phyloP scores from a whole-genome alignment of 2,113 vertebrate species.

The Sprattus sprattus region DNA sequence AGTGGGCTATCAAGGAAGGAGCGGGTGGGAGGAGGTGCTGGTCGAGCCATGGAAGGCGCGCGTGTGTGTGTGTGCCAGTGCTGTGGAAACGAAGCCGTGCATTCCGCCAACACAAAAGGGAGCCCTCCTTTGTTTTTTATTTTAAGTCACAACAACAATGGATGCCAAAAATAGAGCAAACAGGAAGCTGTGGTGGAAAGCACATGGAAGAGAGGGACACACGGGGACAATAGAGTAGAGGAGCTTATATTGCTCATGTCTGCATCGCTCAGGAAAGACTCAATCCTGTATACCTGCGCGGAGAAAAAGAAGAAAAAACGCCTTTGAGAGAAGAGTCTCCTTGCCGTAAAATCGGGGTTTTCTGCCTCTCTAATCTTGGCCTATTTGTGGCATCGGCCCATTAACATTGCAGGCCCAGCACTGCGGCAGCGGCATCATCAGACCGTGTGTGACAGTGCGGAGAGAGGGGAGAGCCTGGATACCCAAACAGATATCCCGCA shows the following conservation, averaged over 20 bases:
- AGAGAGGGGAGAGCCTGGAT: neutral
- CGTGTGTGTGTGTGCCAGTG: neutral
- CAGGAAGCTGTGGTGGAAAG: neutral
- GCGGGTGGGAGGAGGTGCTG: conserved; percentile 21
- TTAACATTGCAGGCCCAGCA: neutral
- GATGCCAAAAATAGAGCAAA: neutral
- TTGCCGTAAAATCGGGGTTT: neutral
- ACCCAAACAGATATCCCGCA: conserved; percentile 31
- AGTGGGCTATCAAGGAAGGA: conserved; percentile 52
- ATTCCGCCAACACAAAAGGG: neutral
- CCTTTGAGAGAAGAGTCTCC: neutral
- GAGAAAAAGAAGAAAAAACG: neutral
- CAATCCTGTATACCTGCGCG: neutral
- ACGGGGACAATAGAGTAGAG: neutral
- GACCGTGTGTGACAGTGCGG: conserved; percentile 5
- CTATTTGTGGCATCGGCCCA: neutral
- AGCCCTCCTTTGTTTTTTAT: neutral
- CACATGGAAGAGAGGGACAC: neutral
- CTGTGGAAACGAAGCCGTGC: neutral
- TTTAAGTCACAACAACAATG: neutral
- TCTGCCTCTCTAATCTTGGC: neutral
- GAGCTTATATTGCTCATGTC: neutral
- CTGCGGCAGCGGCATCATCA: neutral
- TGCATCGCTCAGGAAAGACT: neutral
- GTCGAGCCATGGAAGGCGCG: neutral